phyloP scores from a whole-genome alignment of 2,113 vertebrate genomes.

The Mandrillus leucophaeus region DNA sequence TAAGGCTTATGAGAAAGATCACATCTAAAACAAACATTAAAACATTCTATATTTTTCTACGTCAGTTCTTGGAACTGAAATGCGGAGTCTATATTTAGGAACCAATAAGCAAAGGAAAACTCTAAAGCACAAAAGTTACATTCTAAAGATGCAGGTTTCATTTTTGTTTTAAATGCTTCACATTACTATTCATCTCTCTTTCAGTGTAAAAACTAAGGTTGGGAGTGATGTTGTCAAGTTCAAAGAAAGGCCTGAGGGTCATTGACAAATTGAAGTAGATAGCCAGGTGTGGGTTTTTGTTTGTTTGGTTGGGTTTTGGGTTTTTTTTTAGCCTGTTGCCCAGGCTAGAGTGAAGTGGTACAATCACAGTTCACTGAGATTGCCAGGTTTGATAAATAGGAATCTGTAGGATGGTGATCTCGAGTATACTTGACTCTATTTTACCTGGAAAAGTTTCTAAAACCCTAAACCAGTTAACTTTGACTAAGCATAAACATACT shows the following conservation, averaged over 20 bases:
- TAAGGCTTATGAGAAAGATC: neutral
- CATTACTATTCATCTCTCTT: neutral
- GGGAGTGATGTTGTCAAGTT: neutral
- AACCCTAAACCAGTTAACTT: neutral
- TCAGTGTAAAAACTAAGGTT: neutral
- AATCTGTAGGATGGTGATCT: neutral
- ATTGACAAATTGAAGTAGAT: neutral
- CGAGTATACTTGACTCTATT: neutral
- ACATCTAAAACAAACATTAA: neutral
- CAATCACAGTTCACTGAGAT: no score
- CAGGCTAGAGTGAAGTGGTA: no score
- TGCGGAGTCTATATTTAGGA: neutral
- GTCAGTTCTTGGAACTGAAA: neutral
- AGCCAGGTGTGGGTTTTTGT: no score
- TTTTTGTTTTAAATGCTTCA: conserved; percentile 43
- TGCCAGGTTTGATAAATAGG: neutral
- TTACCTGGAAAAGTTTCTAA: neutral
- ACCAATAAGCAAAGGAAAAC: neutral
- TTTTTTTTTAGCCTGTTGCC: no score
- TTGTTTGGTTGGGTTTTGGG: no score
- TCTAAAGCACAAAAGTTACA: neutral
- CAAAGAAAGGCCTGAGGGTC: neutral
- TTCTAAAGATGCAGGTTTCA: neutral
- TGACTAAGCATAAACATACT: neutral
- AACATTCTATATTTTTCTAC: neutral